A percentile compares a stretch with the other conserved stretches of the same genome.
Evolutionary conservation across 2,888 invertebrate species (phyloP).

Genomic region (Hydriomena furcata): DNA sequence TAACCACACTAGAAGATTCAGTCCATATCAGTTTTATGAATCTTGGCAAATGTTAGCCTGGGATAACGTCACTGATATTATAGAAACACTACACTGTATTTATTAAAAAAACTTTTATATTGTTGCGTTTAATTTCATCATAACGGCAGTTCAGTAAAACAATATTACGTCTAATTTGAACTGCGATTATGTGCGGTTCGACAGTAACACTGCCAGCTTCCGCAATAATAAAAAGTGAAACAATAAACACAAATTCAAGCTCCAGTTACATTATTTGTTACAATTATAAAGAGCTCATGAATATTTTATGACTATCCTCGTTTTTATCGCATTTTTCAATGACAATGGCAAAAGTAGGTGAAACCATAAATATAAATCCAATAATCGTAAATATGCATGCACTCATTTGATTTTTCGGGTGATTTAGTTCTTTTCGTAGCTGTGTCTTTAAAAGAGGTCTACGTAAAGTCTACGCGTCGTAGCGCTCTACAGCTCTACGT

Average conservation of each 20-base stretch:
- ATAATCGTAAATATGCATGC: too few species aligned
- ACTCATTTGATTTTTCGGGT: too few species aligned
- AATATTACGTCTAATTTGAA: conserved; percentile 18
- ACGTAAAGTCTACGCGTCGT: conserved; percentile 20
- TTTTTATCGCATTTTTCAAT: conserved; percentile 6
- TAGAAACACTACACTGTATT: background rate
- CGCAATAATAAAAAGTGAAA: conserved; percentile 27
- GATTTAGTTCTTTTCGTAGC: conserved; percentile 6
- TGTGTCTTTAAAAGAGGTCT: conserved; percentile 28
- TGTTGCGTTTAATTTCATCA: background rate
- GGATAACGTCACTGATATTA: background rate
- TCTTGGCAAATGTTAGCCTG: background rate
- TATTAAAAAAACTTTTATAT: background rate
- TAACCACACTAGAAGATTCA: too few species aligned
- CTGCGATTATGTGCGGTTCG: conserved; percentile 14
- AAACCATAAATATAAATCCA: conserved; percentile 11
- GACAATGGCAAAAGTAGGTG: conserved; percentile 13
- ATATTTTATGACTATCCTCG: conserved; percentile 10
- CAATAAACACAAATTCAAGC: conserved; percentile 23
- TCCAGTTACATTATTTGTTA: conserved; percentile 7
- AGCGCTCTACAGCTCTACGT: conserved; percentile 26
- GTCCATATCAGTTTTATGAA: too few species aligned
- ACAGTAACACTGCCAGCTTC: conserved; percentile 25
- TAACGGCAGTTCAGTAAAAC: conserved; percentile 15
- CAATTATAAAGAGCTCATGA: conserved; percentile 10